These are phyloP conservation scores for Geococcyx californianus DNA, from an alignment of 2,113 vertebrate genomes.

Conservation along the genomic window DNA sequence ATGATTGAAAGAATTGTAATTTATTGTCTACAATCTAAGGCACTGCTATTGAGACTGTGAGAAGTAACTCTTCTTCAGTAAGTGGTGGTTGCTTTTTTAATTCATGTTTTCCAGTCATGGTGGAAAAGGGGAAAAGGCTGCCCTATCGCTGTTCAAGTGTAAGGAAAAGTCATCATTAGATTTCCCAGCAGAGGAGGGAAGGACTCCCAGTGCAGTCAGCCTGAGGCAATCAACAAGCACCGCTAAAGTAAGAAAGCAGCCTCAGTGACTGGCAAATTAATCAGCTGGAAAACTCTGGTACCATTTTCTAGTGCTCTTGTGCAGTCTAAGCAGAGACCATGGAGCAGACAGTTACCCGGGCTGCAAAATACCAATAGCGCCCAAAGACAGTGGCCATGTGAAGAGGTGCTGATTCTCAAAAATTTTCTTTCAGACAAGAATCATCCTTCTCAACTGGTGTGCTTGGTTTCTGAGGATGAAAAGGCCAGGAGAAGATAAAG, in stretches of 20 bases:
- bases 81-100: background rate
- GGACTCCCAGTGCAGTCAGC: background rate
- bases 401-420: background rate
- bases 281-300: background rate
- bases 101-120: background rate
- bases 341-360: background rate
- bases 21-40: background rate
- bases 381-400: background rate
- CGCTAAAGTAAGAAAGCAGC: background rate
- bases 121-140: background rate
- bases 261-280: background rate
- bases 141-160: background rate
- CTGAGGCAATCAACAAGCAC: background rate
- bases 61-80: background rate
- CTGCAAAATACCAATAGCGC: background rate
- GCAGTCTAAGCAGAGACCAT: background rate
- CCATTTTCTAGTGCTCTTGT: background rate
- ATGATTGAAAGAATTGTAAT: background rate
- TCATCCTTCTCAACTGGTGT: constrained; percentile 94
- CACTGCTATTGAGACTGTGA: background rate
- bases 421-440: constrained; percentile 81
- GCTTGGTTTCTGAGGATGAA: constrained; percentile 98
- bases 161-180: background rate
- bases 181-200: background rate
- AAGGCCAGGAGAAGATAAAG: constrained; percentile 86